A percentile compares a stretch with the other conserved stretches of the same genome.
Conservation (phyloP, 2,113 vertebrate genomes). For the Tupaia tana region DNA sequence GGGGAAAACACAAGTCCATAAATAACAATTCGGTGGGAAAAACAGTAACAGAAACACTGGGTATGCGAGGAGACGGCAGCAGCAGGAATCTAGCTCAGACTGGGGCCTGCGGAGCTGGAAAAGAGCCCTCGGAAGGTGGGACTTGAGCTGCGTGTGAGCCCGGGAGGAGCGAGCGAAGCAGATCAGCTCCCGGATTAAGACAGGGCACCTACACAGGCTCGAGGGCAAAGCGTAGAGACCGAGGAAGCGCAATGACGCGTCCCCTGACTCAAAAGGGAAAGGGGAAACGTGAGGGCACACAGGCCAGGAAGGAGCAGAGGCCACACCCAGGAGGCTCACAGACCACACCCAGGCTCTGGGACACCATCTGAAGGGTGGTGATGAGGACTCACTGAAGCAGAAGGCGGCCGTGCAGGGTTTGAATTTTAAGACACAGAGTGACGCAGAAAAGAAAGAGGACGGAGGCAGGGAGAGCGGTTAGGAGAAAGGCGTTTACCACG, state of each 20-base stretch:
- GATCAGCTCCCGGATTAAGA: background rate
- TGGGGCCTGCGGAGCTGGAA: background rate
- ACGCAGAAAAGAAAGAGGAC: background rate
- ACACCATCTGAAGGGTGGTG: background rate
- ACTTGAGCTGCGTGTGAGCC: background rate
- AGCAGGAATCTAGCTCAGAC: background rate
- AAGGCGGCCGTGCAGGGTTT: background rate
- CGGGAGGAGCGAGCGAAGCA: background rate
- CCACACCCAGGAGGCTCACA: background rate
- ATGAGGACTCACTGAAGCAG: background rate
- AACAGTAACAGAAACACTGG: background rate
- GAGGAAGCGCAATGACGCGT: background rate
- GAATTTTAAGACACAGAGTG: background rate
- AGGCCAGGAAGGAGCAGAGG: background rate
- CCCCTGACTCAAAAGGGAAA: background rate
- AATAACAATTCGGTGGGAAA: background rate
- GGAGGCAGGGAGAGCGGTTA: background rate
- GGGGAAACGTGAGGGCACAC: fast-evolving
- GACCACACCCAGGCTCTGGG: background rate
- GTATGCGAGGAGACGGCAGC: background rate
- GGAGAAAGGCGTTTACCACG: background rate
- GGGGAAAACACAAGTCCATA: background rate
- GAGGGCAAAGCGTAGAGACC: fast-evolving
- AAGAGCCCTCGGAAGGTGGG: background rate
- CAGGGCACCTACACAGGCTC: fast-evolving